Percentiles rank a stretch among this genome's conserved stretches.
These are phyloP conservation scores for Brachionus koreanus DNA, from an alignment of 1,140 invertebrate genomes.

Conservation along the genomic window DNA sequence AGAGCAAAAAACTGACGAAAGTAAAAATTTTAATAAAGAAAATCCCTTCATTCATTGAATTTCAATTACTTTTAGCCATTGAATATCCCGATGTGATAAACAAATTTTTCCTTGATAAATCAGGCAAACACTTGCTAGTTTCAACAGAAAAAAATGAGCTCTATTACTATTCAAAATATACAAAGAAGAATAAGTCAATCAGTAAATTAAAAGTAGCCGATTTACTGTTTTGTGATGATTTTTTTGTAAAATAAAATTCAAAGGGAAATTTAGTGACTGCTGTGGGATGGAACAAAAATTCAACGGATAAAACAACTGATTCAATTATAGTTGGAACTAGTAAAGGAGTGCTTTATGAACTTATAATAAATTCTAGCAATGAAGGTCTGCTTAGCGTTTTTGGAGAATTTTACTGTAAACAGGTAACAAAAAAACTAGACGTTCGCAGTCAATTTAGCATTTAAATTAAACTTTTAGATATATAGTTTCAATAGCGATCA, in stretches of 20 bases:
- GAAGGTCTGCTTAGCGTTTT: slow-evolving; percentile 74
- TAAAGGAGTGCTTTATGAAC: slow-evolving; percentile 81
- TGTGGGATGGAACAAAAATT: slow-evolving; percentile 80
- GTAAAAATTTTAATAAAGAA: background rate
- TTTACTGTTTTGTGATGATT: background rate
- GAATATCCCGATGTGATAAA: slow-evolving; percentile 61
- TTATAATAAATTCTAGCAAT: slow-evolving; percentile 73
- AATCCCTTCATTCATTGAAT: background rate
- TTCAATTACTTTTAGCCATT: slow-evolving; percentile 51
- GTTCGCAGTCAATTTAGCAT: background rate
- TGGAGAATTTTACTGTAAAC: slow-evolving; percentile 78
- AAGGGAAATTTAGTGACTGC: slow-evolving; percentile 79
- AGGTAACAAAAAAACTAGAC: slow-evolving; percentile 64
- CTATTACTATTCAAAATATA: slow-evolving; percentile 69
- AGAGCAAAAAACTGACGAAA: slow-evolving; percentile 25
- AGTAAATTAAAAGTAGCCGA: slow-evolving; percentile 55
- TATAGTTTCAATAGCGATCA: slow-evolving; percentile 61
- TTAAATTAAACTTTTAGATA: background rate
- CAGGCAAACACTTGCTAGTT: slow-evolving; percentile 77
- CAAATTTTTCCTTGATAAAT: slow-evolving; percentile 78
- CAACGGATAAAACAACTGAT: slow-evolving; percentile 64
- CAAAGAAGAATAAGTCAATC: slow-evolving; percentile 65
- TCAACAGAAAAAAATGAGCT: slow-evolving; percentile 70
- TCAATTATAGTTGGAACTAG: slow-evolving; percentile 82
- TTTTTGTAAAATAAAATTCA: slow-evolving; percentile 41